A percentile compares a stretch with the other conserved stretches of the same genome.
Evolutionary conservation across 2,113 vertebrate genomes (phyloP).

Genomic region (Neolamprologus fasciatus): DNA sequence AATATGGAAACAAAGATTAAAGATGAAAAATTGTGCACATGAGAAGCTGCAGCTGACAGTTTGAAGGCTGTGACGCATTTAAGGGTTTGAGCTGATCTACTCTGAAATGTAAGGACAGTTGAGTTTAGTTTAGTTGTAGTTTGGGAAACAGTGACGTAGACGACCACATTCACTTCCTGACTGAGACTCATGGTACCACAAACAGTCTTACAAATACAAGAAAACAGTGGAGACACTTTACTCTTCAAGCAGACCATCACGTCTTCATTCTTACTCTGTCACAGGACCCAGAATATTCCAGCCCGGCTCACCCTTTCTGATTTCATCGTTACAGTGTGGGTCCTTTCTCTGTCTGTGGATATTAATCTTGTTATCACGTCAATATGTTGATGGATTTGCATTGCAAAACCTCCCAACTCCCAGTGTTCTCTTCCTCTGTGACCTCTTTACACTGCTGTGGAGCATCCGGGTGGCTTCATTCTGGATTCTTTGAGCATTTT

Average conservation of each 20-base stretch:
- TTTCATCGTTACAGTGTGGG: background rate
- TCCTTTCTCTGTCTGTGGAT: background rate
- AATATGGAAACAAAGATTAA: background rate
- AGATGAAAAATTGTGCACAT: background rate
- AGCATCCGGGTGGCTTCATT: background rate
- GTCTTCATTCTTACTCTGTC: background rate
- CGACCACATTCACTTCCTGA: background rate
- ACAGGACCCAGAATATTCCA: background rate
- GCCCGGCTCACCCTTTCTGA: background rate
- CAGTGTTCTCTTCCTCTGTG: background rate
- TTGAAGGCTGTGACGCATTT: background rate
- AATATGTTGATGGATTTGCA: background rate
- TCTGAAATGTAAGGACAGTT: background rate
- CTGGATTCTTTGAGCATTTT: background rate
- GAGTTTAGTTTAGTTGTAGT: background rate
- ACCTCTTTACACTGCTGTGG: background rate
- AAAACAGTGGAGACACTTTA: background rate
- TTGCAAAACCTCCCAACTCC: background rate
- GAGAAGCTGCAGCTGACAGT: background rate
- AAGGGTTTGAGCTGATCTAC: background rate
- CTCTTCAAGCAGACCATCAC: background rate
- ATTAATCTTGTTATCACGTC: background rate
- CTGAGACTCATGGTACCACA: background rate
- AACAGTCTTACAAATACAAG: fast-evolving
- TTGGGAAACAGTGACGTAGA: background rate